phyloP scores from a whole-genome alignment of 1,140 invertebrate species.

The Neelides sp. region DNA sequence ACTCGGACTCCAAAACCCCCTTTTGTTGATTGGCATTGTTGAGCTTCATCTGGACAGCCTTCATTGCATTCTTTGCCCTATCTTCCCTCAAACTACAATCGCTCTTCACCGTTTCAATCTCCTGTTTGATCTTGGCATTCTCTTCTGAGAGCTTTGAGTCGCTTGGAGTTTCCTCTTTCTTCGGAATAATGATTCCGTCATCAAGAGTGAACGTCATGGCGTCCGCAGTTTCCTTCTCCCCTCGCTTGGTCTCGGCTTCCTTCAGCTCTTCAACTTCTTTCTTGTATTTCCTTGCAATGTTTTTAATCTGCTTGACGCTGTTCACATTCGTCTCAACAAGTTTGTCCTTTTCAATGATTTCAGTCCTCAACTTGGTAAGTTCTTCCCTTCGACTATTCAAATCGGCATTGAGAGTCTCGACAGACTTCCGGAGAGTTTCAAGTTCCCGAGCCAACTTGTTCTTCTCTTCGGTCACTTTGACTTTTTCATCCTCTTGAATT shows the following conservation, averaged over 20 bases:
- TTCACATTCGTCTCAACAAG: constrained; percentile 44
- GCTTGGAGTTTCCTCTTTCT: constrained; percentile 34
- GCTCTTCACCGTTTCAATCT: constrained; percentile 54
- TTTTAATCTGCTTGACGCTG: constrained; percentile 47
- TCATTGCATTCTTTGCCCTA: constrained; percentile 55
- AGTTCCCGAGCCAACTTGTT: constrained; percentile 33
- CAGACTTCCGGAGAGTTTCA: constrained; percentile 29
- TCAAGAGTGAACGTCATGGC: background rate
- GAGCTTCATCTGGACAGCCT: constrained; percentile 56
- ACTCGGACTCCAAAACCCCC: constrained; percentile 45
- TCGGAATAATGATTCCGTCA: background rate
- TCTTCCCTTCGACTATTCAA: no score
- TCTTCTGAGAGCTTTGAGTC: constrained; percentile 45
- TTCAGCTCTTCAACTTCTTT: constrained; percentile 54
- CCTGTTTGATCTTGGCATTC: constrained; percentile 49
- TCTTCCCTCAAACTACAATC: constrained; percentile 53
- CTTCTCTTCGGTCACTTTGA: constrained; percentile 42
- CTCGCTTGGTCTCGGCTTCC: constrained; percentile 36
- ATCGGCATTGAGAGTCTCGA: constrained; percentile 7
- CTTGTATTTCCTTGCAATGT: constrained; percentile 86
- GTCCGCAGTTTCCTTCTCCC: constrained; percentile 28
- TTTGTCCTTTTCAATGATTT: constrained; percentile 60
- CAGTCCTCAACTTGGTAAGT: constrained; percentile 46
- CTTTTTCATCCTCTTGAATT: constrained; percentile 38
- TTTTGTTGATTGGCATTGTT: constrained; percentile 53